A percentile compares a stretch with the other conserved stretches of the same genome.
These are phyloP conservation scores for Schmidtea mediterranea DNA, from an alignment of 1,140 invertebrate genomes.

Conservation along the genomic window DNA sequence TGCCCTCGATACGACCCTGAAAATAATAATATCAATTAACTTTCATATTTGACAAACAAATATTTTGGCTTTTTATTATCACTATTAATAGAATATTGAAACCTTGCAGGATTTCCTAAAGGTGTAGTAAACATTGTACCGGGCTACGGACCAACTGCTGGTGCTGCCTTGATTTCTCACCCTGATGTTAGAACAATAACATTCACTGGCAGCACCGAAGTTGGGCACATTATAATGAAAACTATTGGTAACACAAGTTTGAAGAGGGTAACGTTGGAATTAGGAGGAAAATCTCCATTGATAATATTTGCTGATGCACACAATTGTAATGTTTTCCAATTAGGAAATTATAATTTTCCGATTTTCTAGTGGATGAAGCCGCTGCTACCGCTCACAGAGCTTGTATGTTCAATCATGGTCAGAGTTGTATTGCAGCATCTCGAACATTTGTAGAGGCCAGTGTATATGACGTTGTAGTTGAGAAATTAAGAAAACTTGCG, in stretches of 20 bases:
- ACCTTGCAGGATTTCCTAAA: slow-evolving; percentile 18
- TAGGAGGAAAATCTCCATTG: slow-evolving; percentile 62
- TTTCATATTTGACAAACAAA: no score
- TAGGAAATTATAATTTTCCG: no score
- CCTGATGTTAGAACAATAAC: slow-evolving; percentile 32
- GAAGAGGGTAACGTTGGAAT: slow-evolving; percentile 54
- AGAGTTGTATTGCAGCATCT: slow-evolving; percentile 91
- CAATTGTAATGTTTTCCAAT: slow-evolving; percentile 16
- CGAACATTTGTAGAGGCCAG: slow-evolving; percentile 62
- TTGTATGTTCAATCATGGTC: slow-evolving; percentile 91
- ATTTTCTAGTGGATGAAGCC: slow-evolving; percentile 9
- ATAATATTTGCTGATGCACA: slow-evolving; percentile 57
- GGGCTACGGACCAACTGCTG: slow-evolving; percentile 22
- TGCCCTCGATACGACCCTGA: no score
- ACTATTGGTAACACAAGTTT: slow-evolving; percentile 46
- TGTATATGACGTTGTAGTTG: slow-evolving; percentile 62
- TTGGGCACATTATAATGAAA: slow-evolving; percentile 44
- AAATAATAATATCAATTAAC: no score
- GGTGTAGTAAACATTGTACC: slow-evolving; percentile 41
- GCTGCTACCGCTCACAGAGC: slow-evolving; percentile 22
- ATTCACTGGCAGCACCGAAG: slow-evolving; percentile 61
- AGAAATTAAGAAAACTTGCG: slow-evolving; percentile 31
- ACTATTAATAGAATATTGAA: no score
- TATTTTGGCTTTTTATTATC: no score
- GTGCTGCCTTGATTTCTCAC: slow-evolving; percentile 16